Evolutionary conservation across 2,797 vertebrate genomes (phyloP), one percentile per base, ranked within the genome.

Genomic region (Xerus rutilus): DNA sequence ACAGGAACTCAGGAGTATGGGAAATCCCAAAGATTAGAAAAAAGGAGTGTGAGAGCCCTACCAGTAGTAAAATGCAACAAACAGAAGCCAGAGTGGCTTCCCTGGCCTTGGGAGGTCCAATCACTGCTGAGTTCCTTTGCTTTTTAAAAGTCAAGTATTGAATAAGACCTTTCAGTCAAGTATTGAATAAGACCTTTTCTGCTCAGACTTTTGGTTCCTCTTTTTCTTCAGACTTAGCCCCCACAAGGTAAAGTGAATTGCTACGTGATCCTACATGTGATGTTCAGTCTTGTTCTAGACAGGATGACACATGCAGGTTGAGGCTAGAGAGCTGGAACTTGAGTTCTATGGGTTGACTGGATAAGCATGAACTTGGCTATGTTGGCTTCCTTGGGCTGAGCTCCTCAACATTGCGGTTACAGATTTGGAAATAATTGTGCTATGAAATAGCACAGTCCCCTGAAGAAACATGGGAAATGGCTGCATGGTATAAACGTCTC

Each of bases 381-480:
- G 20, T 62, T 47, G 20, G 28, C 23, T 49, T 94, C 43, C 20
- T 2, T 81, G 67, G 1, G 21, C n/a, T 87, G 25, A 89, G 1
- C 23, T n/a, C 67, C 8, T 14, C 45, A 43, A 90, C 13, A 15
- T 30, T 20, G 7, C 8, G 28, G 59, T 73, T 14, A 35, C 3
- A 32, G 74, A 21, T 64, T 73, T 69, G 25, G 18, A 93, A 93
- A 91, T 76, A 14, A 64, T 7, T 69, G 47, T 12, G 18, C 5
- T n/a, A 5, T 20, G 5, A 93, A 79, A 35, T n/a, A 62, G 23
- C 15, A 14, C 52, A 43, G 25, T 90, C 91, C 15, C 32, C 8
- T 84, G 23, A 87, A 93, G 77, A 93, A 82, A 35, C 9, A 6
- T 59, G 69, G 87, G 52, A 94, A 76, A 87, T 67, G 39, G 17